Base-by-base conservation (phyloP, 2,113 vertebrate genomes). In the Phylloscopus trochilus region DNA sequence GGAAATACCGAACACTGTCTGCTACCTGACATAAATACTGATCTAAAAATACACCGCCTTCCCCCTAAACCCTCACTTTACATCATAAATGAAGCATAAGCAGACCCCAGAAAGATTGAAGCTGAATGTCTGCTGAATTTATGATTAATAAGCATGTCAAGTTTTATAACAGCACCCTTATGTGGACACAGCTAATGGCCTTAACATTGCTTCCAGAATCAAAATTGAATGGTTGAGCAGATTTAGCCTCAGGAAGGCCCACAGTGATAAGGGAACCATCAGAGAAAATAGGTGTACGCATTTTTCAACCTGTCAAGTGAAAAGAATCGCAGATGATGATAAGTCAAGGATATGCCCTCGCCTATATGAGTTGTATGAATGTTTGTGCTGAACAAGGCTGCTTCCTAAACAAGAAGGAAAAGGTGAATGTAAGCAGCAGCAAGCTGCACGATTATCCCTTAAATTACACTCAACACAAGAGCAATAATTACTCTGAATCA, bases 81-180 rank as follows among this genome's bases (percentile, higher is more conserved):
- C 66, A 56, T 44, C 88, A 90, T 76, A 95, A 96, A 80, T 87
- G 95, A 95, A 96, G 82, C 93, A 95, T 93, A 81, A 94, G 74
- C 51, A 70, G 55, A 77, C 27, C 75, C 60, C 64, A 75, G 87
- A 81, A 94, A 95, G 41, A 82, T 3, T 64, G 93, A 90, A 81
- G 87, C 69, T 93, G 62, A 78, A 80, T 5, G 15, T 47, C 14
- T 83, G 23, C 83, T 75, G 87, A 95, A 92, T 93, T 93, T 91
- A 79, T 96, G 95, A 96, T 96, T 95, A 97, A 96, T 93, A 96
- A 95, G 78, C 56, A 44, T 80, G 83, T 92, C 93, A 93, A 81
- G 58, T 92, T 95, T 95, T 92, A 89, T 91, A 95, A 92, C 84
- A 96, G 68, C 83, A 93, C 83, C 70, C 79, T 72, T 87, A 76